phyloP scores from a whole-genome alignment of 1,140 invertebrate genomes.

The Anthonomus grandis region DNA sequence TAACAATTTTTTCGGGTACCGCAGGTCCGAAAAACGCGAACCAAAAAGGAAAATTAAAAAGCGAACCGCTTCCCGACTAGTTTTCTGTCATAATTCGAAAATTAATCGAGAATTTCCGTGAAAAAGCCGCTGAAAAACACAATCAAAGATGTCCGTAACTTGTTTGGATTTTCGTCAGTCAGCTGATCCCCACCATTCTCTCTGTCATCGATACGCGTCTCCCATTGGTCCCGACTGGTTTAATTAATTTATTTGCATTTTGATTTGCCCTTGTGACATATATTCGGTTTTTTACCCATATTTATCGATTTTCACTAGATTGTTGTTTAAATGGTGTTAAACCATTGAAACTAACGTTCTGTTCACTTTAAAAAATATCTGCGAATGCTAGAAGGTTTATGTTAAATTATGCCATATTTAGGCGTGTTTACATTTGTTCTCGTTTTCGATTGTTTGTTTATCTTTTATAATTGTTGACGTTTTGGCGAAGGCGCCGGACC shows the following conservation, averaged over 20 bases:
- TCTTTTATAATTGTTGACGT: too few relatives aligned
- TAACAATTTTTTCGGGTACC: constrained; percentile 21
- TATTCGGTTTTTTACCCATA: constrained; percentile 8
- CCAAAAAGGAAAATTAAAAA: constrained; percentile 21
- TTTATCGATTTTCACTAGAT: constrained; percentile 2
- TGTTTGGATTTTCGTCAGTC: constrained; percentile 36
- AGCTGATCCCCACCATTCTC: constrained; percentile 41
- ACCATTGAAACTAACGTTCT: too few relatives aligned
- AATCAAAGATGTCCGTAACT: constrained; percentile 38
- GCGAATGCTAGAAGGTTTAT: too few relatives aligned
- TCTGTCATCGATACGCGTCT: constrained; percentile 11
- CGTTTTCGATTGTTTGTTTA: too few relatives aligned
- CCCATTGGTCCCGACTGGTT: constrained; percentile 3
- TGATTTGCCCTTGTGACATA: constrained; percentile 25
- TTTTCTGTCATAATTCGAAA: constrained; percentile 40
- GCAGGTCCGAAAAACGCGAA: constrained; percentile 25
- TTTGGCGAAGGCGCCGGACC: too few relatives aligned
- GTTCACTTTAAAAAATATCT: too few relatives aligned
- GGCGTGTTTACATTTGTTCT: too few relatives aligned
- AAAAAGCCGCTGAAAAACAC: constrained; percentile 30
- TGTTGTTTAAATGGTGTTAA: too few relatives aligned
- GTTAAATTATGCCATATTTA: too few relatives aligned
- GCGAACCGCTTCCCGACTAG: constrained; percentile 12
- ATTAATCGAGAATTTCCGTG: constrained; percentile 23
- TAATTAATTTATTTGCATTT: constrained; percentile 23